Percentiles rank a stretch among this genome's conserved stretches.
Evolutionary conservation across 2,113 vertebrate species (phyloP).

Genomic region (Chionomys nivalis): DNA sequence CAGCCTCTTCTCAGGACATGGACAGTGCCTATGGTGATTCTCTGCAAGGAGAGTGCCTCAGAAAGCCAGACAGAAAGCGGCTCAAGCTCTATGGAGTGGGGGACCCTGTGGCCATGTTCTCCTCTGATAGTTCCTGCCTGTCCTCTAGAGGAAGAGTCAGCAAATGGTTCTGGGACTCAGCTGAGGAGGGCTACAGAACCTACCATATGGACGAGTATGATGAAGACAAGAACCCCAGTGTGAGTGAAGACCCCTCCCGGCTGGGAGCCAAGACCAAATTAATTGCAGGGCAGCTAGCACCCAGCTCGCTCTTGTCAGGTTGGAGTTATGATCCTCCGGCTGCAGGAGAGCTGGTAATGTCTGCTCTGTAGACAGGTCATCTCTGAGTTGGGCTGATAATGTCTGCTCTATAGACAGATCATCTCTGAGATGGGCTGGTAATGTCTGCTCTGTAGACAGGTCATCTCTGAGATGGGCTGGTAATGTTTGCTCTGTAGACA

Average conservation of each 20-base stretch:
- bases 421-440: neutral
- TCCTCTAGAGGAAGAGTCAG: constrained; percentile 92
- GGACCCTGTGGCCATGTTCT: neutral
- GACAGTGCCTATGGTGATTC: neutral
- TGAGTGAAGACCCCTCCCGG: constrained; percentile 83
- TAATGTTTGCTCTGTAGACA: neutral
- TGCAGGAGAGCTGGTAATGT: no score
- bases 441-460: no score
- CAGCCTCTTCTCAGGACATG: neutral
- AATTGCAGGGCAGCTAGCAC: neutral
- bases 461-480: neutral
- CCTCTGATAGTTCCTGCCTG: constrained; percentile 77
- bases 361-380: neutral
- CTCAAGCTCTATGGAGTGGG: neutral
- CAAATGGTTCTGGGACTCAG: constrained; percentile 87
- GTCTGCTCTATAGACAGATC: neutral
- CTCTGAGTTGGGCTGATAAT: neutral
- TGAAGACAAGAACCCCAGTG: constrained; percentile 91
- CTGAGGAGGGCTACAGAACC: constrained; percentile 90
- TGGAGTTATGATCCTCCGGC: neutral
- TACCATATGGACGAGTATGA: constrained; percentile 91
- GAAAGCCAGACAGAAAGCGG: constrained; percentile 2
- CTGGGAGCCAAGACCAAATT: no score
- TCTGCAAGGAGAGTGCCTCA: neutral
- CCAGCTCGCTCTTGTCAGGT: neutral